phyloP scores from a whole-genome alignment of 2,113 vertebrate genomes.

The Silurus glanis region DNA sequence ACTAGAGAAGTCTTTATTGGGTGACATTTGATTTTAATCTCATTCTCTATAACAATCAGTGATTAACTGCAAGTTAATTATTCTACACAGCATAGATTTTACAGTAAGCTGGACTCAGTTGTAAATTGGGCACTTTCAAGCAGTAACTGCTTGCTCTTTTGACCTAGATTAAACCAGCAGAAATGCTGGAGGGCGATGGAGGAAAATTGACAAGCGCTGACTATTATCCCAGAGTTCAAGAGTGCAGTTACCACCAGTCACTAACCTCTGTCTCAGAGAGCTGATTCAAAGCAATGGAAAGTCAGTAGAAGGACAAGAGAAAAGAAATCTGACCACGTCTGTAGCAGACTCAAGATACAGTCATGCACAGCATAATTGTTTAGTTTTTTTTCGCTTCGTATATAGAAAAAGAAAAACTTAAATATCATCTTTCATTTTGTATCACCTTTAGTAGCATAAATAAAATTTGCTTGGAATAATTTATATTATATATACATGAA shows the following conservation, averaged over 20 bases:
- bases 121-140: neutral
- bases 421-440: too few species aligned
- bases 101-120: neutral
- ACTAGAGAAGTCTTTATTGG: neutral
- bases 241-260: constrained; percentile 53
- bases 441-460: too few species aligned
- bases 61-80: constrained; percentile 55
- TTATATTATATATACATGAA: too few species aligned
- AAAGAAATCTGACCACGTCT: neutral
- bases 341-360: neutral
- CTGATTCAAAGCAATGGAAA: constrained; percentile 54
- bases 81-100: constrained; percentile 29
- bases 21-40: neutral
- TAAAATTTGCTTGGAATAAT: too few species aligned
- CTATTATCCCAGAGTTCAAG: constrained; percentile 62
- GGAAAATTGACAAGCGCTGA: constrained; percentile 56
- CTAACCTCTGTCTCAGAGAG: constrained; percentile 60
- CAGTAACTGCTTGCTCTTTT: constrained; percentile 51
- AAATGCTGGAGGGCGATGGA: constrained; percentile 38
- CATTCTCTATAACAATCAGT: constrained; percentile 23
- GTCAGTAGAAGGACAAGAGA: constrained; percentile 20
- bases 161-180: constrained; percentile 64
- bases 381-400: too few species aligned
- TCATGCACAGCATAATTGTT: neutral
- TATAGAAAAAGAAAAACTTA: too few species aligned